Conservation (phyloP, 2,113 vertebrate genomes). For the Cebidichthys violaceus region DNA sequence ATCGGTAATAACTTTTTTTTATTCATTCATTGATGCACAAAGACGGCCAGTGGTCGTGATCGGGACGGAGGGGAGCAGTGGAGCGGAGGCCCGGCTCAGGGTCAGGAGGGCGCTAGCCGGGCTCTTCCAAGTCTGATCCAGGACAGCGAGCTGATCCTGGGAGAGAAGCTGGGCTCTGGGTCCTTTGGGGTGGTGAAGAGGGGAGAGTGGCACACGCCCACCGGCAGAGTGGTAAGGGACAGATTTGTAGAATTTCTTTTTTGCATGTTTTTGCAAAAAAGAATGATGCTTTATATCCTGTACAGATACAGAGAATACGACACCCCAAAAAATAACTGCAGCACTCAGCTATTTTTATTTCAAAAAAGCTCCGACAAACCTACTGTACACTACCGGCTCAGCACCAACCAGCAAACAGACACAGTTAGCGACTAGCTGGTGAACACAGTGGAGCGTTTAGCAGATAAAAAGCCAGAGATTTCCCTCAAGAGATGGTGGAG, state of each 20-base stretch:
- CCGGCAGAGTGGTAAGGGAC: slow-evolving; percentile 84
- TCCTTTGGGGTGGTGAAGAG: slow-evolving; percentile 90
- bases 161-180: slow-evolving; percentile 87
- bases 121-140: slow-evolving; percentile 88
- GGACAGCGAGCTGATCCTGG: slow-evolving; percentile 85
- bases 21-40: neutral
- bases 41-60: slow-evolving; percentile 75
- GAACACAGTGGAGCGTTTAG: neutral
- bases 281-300: neutral
- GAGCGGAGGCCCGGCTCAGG: slow-evolving; percentile 26
- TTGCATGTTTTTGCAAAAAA: neutral
- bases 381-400: neutral
- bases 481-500: too few species aligned
- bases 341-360: neutral
- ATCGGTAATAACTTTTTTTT: neutral
- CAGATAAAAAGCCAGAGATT: neutral
- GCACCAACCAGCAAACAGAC: neutral
- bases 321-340: neutral
- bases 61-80: slow-evolving; percentile 76
- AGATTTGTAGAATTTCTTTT: neutral
- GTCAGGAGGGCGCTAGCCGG: slow-evolving; percentile 70
- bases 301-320: neutral
- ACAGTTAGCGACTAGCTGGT: neutral
- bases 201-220: slow-evolving; percentile 87
- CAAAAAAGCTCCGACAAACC: neutral